A percentile compares a stretch with the other conserved stretches of the same genome.
These are phyloP conservation scores for Drosophila mimica DNA, from an alignment of 2,888 invertebrate species.

Conservation along the genomic window DNA sequence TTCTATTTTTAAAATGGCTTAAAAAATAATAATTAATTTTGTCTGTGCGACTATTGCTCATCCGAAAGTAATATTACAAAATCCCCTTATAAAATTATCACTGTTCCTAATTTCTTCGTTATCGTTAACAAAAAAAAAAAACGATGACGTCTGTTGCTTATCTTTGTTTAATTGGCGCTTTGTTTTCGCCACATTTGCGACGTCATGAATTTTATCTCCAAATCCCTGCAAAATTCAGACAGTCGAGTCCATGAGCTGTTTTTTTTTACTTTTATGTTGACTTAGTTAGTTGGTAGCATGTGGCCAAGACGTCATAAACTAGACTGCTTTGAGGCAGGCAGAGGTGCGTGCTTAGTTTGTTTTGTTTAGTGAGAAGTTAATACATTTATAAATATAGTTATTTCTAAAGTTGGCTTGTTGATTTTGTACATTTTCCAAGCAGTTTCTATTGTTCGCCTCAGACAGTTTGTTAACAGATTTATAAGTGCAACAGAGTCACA, in stretches of 20 bases:
- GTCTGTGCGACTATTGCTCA: slow-evolving; percentile 11
- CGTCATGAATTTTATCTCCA: slow-evolving; percentile 52
- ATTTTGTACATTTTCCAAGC: slow-evolving; percentile 4
- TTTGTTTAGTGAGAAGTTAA: neutral
- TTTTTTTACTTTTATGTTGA: slow-evolving; percentile 9
- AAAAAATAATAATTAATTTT: neutral
- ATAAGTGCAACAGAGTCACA: slow-evolving; percentile 12
- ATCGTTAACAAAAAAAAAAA: slow-evolving; percentile 29
- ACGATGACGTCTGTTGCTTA: slow-evolving; percentile 61
- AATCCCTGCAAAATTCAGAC: neutral
- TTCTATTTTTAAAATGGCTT: neutral
- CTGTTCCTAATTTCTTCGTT: slow-evolving; percentile 8
- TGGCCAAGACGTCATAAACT: slow-evolving; percentile 39
- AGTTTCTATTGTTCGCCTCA: neutral
- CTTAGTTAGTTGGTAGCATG: slow-evolving; percentile 29
- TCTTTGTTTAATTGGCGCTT: slow-evolving; percentile 41
- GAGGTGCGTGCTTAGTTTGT: slow-evolving; percentile 20
- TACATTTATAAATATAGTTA: neutral
- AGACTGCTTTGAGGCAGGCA: neutral
- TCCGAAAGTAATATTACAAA: slow-evolving; percentile 2
- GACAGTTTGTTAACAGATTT: slow-evolving; percentile 1
- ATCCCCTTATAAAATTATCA: slow-evolving; percentile 2
- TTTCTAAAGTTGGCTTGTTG: neutral
- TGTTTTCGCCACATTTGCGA: slow-evolving; percentile 34
- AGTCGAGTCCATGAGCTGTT: slow-evolving; percentile 18